Conservation (phyloP, 2,797 vertebrate species). For the Ptychobarbus kaznakovi region DNA sequence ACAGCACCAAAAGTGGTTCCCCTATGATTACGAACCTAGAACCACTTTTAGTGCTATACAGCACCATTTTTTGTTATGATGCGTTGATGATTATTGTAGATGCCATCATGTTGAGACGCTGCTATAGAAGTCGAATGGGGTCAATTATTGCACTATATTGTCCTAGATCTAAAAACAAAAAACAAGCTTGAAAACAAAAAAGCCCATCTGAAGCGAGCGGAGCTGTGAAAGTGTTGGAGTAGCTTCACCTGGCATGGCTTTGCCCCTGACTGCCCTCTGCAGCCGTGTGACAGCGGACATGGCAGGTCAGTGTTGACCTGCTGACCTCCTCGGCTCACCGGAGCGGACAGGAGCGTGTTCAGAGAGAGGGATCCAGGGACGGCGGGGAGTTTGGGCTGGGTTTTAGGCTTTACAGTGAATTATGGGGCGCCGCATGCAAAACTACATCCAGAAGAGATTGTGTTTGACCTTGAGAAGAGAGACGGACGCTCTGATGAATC, state of each 20-base stretch:
- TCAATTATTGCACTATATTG: neutral
- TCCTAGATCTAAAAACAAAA: neutral
- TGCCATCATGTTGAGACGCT: neutral
- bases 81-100: neutral
- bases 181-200: neutral
- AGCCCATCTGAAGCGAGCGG: neutral
- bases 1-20: too few species aligned
- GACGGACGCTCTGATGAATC: neutral
- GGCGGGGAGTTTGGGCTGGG: constrained; percentile 68
- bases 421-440: constrained; percentile 21
- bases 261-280: constrained; percentile 45
- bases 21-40: too few species aligned
- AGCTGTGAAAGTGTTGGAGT: neutral
- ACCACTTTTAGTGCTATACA: too few species aligned
- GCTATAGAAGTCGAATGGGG: neutral
- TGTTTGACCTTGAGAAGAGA: constrained; percentile 41
- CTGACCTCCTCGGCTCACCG: constrained; percentile 74
- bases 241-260: constrained; percentile 43
- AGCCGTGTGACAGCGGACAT: constrained; percentile 76
- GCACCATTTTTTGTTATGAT: neutral
- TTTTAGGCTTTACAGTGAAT: constrained; percentile 57
- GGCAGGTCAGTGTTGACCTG: constrained; percentile 76
- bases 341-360: constrained; percentile 74
- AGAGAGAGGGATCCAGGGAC: constrained; percentile 74
- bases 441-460: constrained; percentile 32